Evolutionary conservation across 2,888 invertebrate genomes (phyloP).

Genomic region (Coleophora flavipennella): DNA sequence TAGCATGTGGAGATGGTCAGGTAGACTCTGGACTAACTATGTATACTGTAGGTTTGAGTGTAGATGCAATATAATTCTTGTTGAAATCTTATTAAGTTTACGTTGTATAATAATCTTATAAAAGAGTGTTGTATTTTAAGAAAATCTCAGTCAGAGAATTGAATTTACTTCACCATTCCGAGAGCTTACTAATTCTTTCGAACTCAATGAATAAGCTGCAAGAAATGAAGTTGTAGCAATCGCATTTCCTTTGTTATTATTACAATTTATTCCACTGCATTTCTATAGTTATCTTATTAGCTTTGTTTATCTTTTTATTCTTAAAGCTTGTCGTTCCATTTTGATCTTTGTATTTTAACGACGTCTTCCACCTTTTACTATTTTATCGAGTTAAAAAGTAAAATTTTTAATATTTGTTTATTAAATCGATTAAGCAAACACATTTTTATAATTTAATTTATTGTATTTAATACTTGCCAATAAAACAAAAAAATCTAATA

Average conservation of each 20-base stretch:
- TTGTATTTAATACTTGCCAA: constrained; percentile 18
- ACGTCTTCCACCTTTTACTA: constrained; percentile 46
- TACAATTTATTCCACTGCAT: constrained; percentile 24
- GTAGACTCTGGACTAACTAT: constrained; percentile 51
- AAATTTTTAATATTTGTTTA: background rate
- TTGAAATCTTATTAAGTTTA: constrained; percentile 42
- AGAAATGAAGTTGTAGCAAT: too few relatives aligned
- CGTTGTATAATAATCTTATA: constrained; percentile 24
- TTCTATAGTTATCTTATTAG: constrained; percentile 19
- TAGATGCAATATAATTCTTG: constrained; percentile 41
- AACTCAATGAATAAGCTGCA: constrained; percentile 23
- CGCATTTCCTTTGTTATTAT: constrained; percentile 22
- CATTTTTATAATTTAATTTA: constrained; percentile 7
- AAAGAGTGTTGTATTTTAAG: constrained; percentile 25
- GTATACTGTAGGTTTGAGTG: constrained; percentile 50
- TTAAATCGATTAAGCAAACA: background rate
- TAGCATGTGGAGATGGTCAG: constrained; percentile 59
- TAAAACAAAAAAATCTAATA: constrained; percentile 44
- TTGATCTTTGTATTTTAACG: constrained; percentile 26
- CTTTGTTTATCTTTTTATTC: constrained; percentile 15
- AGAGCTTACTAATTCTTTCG: constrained; percentile 23
- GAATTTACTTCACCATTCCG: constrained; percentile 42
- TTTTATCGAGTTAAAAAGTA: constrained; percentile 15
- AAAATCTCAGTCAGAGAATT: constrained; percentile 26
- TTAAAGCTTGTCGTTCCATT: constrained; percentile 19